phyloP scores from a whole-genome alignment of 2,113 vertebrate species.

The Plecturocebus donacophilus region DNA sequence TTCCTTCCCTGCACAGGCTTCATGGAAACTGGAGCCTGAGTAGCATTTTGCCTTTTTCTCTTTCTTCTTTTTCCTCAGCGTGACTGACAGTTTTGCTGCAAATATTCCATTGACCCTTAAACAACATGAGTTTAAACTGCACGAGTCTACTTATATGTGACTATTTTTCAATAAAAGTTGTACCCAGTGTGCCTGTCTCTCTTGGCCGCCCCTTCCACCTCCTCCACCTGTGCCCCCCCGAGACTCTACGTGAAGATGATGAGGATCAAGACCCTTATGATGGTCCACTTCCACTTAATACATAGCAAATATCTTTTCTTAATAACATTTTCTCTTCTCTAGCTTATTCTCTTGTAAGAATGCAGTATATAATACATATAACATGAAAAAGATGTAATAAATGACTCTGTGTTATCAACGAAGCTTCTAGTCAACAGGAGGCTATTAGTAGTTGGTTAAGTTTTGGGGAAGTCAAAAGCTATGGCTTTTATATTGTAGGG shows the following conservation, averaged over 20 bases:
- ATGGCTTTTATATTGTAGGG: not conserved
- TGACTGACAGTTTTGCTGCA: not conserved
- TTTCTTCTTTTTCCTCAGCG: not conserved
- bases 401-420: not conserved
- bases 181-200: not conserved
- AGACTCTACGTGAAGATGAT: not conserved
- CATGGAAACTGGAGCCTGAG: no score
- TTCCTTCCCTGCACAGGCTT: accelerated
- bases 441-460: not conserved
- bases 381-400: not conserved
- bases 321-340: not conserved
- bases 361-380: no score
- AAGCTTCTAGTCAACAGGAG: not conserved
- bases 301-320: not conserved
- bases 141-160: not conserved
- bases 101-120: not conserved
- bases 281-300: not conserved
- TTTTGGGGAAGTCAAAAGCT: not conserved
- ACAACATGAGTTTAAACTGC: not conserved
- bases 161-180: not conserved
- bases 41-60: not conserved
- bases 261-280: not conserved
- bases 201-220: not conserved
- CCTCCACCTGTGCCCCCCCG: not conserved
- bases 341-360: not conserved